These are phyloP conservation scores for Boulengeromyrus knoepffleri DNA, from an alignment of 2,113 vertebrate species.

Conservation along the genomic window DNA sequence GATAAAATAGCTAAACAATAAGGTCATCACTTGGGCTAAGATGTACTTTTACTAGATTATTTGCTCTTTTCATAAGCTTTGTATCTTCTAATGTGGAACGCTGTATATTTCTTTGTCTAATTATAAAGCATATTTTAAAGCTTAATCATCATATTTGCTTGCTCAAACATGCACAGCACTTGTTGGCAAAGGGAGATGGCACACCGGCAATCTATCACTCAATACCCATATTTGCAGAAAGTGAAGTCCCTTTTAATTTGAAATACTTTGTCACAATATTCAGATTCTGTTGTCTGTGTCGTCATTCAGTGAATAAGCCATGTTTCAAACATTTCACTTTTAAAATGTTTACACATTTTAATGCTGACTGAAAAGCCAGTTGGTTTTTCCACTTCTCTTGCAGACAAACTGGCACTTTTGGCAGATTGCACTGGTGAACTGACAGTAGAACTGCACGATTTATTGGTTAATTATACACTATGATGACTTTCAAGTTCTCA, in stretches of 20 bases:
- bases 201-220: not conserved
- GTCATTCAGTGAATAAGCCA: not conserved
- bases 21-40: not conserved
- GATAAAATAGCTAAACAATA: not conserved
- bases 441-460: constrained; percentile 42
- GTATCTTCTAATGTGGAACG: not conserved
- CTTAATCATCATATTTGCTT: not conserved
- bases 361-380: not conserved
- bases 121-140: not conserved
- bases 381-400: not conserved
- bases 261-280: not conserved
- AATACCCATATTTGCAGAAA: not conserved
- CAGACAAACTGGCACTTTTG: not conserved
- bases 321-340: not conserved
- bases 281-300: not conserved
- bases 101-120: not conserved
- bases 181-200: not conserved
- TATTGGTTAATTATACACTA: constrained; percentile 44
- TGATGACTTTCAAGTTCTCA: not conserved
- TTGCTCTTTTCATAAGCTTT: not conserved
- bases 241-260: not conserved
- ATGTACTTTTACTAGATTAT: not conserved
- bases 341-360: not conserved
- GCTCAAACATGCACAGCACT: not conserved
- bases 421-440: constrained; percentile 22